phyloP scores from a whole-genome alignment of 1,140 invertebrate species.

The Aleiodes sp. region DNA sequence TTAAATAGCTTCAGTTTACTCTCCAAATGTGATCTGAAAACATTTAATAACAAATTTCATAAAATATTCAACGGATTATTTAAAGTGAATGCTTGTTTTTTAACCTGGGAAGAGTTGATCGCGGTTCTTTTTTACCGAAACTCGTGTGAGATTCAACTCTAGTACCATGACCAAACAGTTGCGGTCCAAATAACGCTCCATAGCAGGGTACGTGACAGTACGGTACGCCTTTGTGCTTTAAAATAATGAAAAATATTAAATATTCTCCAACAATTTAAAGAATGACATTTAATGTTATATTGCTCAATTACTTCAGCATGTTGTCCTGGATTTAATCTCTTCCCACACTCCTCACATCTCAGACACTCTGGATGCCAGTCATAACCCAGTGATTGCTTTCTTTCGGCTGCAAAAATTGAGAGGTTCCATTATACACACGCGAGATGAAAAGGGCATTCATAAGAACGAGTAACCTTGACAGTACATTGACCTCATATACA shows the following conservation, averaged over 20 bases:
- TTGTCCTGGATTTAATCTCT: slow-evolving; percentile 87
- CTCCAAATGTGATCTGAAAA: slow-evolving; percentile 77
- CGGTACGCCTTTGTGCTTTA: slow-evolving; percentile 87
- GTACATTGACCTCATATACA: slow-evolving; percentile 34
- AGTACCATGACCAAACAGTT: slow-evolving; percentile 87
- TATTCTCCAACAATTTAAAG: background rate
- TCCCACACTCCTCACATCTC: slow-evolving; percentile 89
- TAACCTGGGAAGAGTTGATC: slow-evolving; percentile 62
- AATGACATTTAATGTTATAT: background rate
- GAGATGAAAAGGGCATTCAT: slow-evolving; percentile 10
- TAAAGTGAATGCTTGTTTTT: background rate
- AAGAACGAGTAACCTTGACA: slow-evolving; percentile 34
- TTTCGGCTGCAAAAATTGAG: slow-evolving; percentile 76
- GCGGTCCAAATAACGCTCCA: slow-evolving; percentile 86
- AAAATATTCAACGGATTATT: background rate
- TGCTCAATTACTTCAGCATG: slow-evolving; percentile 79
- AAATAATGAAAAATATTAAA: slow-evolving; percentile 21
- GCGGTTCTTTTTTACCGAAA: slow-evolving; percentile 77
- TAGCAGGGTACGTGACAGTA: slow-evolving; percentile 93
- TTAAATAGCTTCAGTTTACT: slow-evolving; percentile 83
- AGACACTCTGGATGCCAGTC: slow-evolving; percentile 94
- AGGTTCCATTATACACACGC: background rate
- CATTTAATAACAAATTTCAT: background rate
- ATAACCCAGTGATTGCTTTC: slow-evolving; percentile 89
- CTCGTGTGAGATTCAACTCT: slow-evolving; percentile 87